A percentile compares a stretch with the other conserved stretches of the same genome.
Conservation (phyloP, 2,797 vertebrate genomes). For the Bryconaethiops microstoma region DNA sequence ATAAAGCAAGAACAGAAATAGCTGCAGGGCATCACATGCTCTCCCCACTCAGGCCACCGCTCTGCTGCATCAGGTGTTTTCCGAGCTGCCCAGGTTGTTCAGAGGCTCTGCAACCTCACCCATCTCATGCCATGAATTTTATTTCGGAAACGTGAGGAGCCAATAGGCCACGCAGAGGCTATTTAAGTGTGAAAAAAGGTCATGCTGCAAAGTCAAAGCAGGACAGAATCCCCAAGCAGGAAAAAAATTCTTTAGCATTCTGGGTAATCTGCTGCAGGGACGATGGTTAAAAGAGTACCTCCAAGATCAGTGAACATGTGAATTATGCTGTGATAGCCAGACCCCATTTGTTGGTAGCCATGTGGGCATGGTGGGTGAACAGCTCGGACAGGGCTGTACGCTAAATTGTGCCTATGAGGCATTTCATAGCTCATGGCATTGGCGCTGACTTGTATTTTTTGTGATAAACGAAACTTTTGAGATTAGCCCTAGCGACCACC, state of each 20-base stretch:
- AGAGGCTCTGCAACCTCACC: neutral
- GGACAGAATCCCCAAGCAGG: neutral
- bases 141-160: neutral
- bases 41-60: neutral
- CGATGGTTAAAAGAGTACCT: neutral
- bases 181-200: neutral
- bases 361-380: neutral
- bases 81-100: neutral
- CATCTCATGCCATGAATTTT: neutral
- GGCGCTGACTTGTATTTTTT: too few species aligned
- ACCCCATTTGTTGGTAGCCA: neutral
- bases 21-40: too few species aligned
- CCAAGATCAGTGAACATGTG: too few species aligned
- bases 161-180: neutral
- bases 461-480: too few species aligned
- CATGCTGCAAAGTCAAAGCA: constrained; percentile 2
- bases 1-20: too few species aligned
- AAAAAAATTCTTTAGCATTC: neutral
- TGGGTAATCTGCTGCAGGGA: neutral
- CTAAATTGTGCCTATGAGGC: neutral
- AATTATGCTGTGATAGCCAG: neutral
- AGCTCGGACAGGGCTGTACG: too few species aligned
- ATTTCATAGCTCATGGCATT: neutral
- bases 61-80: constrained; percentile 9
- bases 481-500: too few species aligned